A percentile compares a stretch with the other conserved stretches of the same genome.
Conservation (phyloP, 2,888 invertebrate genomes). For the Craniophora ligustri region DNA sequence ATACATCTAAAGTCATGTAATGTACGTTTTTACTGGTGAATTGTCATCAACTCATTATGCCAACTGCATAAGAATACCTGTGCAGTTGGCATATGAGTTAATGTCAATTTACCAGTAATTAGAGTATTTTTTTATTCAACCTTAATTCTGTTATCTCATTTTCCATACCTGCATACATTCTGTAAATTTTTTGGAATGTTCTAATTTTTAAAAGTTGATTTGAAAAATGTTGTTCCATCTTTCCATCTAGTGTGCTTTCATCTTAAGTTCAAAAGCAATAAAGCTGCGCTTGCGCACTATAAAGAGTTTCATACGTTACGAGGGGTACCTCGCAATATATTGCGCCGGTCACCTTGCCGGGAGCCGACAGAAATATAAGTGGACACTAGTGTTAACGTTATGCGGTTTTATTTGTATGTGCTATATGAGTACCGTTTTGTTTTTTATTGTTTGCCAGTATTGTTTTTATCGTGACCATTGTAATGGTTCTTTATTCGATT, state of each 20-base stretch:
- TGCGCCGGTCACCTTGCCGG: constrained; percentile 51
- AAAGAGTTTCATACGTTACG: constrained; percentile 68
- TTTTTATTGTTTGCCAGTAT: background rate
- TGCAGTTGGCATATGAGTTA: too few relatives aligned
- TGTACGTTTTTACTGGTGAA: constrained; percentile 25
- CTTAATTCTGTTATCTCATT: too few relatives aligned
- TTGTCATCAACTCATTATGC: too few relatives aligned
- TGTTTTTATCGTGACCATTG: too few relatives aligned
- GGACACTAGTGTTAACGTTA: constrained; percentile 61
- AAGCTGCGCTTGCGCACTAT: constrained; percentile 64
- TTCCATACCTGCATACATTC: too few relatives aligned
- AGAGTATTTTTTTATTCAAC: too few relatives aligned
- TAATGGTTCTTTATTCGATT: too few relatives aligned
- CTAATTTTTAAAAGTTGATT: too few relatives aligned
- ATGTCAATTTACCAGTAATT: too few relatives aligned
- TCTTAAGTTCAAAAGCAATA: constrained; percentile 60
- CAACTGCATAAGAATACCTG: too few relatives aligned
- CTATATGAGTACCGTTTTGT: constrained; percentile 18
- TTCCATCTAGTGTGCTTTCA: constrained; percentile 27
- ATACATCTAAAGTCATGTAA: constrained; percentile 12
- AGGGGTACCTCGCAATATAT: constrained; percentile 57
- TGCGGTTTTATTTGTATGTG: constrained; percentile 54
- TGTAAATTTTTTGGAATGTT: too few relatives aligned
- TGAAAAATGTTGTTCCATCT: background rate
- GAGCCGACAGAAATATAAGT: constrained; percentile 62